Evolutionary conservation across 1,140 invertebrate genomes (phyloP).

Genomic region (Aphaenogaster ashmeadi): DNA sequence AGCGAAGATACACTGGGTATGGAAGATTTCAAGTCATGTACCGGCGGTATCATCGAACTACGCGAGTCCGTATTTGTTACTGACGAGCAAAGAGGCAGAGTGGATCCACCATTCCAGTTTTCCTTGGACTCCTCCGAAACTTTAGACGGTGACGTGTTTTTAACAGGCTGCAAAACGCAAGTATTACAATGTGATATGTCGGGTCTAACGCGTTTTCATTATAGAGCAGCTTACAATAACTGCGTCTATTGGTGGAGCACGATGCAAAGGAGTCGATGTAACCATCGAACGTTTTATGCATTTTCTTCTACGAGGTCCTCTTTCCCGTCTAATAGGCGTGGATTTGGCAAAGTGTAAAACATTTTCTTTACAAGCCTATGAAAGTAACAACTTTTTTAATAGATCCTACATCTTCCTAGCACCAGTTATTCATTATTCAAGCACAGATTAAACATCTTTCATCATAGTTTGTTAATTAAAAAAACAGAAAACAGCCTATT

Average conservation of each 20-base stretch:
- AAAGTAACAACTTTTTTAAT: conserved; percentile 67
- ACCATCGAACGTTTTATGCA: conserved; percentile 86
- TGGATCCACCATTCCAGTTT: conserved; percentile 83
- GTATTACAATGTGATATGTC: not conserved
- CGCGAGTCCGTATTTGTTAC: conserved; percentile 72
- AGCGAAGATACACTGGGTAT: conserved; percentile 75
- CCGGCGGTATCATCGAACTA: conserved; percentile 70
- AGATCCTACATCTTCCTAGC: conserved; percentile 20
- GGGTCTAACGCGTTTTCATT: not conserved
- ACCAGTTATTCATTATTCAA: not conserved
- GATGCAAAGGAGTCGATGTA: conserved; percentile 85
- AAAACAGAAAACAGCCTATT: conserved; percentile 67
- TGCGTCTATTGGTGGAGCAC: conserved; percentile 80
- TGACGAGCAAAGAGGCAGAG: conserved; percentile 79
- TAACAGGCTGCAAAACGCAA: conserved; percentile 75
- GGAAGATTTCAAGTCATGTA: conserved; percentile 79
- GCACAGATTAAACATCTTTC: not conserved
- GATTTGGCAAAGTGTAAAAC: conserved; percentile 86
- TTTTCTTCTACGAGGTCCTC: conserved; percentile 83
- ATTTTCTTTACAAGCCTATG: conserved; percentile 86
- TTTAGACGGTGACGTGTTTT: conserved; percentile 79
- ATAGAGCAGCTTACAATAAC: conserved; percentile 76
- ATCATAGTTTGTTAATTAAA: conserved; percentile 46
- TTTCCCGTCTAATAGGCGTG: conserved; percentile 82
- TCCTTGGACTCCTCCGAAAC: conserved; percentile 85